Base-by-base conservation (phyloP, 1,140 invertebrate species). In the Belonocnema kinseyi region DNA sequence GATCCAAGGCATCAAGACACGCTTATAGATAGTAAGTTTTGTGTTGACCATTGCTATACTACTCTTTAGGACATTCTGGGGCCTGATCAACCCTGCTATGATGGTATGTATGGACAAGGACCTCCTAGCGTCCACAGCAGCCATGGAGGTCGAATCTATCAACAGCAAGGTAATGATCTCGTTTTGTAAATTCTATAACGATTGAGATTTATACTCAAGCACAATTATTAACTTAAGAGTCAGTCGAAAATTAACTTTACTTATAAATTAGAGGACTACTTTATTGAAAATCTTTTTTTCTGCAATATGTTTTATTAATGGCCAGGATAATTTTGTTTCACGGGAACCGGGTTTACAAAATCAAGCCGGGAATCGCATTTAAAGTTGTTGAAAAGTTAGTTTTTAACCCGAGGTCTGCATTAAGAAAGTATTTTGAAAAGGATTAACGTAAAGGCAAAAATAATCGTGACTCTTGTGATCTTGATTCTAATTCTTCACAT, bases 51-150 rank as follows among this genome's bases (percentile, higher is more conserved):
- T 86, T 91, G 92, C 90, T 92, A 90, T 91, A 90, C 92, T 91
- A 89, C 92, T 93, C 92, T 93, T 85, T 94, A 97, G 95, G 96
- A 97, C 92, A 97, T 97, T 95, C 95, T 98, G 92, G 96, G 95
- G 86, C 95, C 96, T 83, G 97, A 98, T 89, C 97, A 97, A 91
- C 94, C 95, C 85, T 33, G 26, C 26, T 98, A 97, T 93, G 96
- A 98, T 88, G 95, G 95, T 92, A 95, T 98, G 93, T 98, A 98
- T 93, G 95, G 94, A 88, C 96, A 96, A 92, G 95, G 95, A 87
- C 95, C 95, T 84, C 95, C 95, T 85, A 96, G 95, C 89, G 95
- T 96, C 85, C 95, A 96, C 89, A 95, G 94, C 92, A 94, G 94
- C 88, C 94, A 95, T 88, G 94, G 94, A 84, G 94, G 94, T 83